Percentiles rank a stretch among this genome's conserved stretches.
Evolutionary conservation across 23 tunicate species (phyloP).

Genomic region (Styela clava): DNA sequence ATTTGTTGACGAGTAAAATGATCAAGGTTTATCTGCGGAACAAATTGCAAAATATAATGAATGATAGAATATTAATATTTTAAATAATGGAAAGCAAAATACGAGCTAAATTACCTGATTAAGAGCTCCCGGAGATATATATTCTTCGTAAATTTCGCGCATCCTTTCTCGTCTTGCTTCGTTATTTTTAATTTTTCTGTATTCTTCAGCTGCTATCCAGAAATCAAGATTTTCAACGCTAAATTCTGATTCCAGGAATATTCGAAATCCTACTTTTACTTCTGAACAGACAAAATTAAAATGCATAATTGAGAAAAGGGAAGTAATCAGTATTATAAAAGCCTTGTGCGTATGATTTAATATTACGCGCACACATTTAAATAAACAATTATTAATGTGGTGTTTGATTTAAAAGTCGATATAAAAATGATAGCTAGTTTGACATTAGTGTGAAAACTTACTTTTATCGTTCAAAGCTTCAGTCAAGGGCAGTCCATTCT

Average conservation of each 20-base stretch:
- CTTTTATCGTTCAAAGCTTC: conserved; percentile 25
- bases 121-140: conserved; percentile 36
- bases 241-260: conserved; percentile 73
- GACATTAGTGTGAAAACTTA: no score
- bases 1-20: conserved; percentile 49
- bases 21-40: conserved; percentile 61
- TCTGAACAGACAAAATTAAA: conserved; percentile 32
- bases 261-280: conserved; percentile 40
- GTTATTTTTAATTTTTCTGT: conserved; percentile 40
- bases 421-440: no score
- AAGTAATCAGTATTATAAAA: no score
- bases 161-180: conserved; percentile 33
- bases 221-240: conserved; percentile 75
- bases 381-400: no score
- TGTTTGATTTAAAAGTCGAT: no score
- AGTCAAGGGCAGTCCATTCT: background rate
- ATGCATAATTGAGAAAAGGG: no score
- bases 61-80: background rate
- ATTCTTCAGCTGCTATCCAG: conserved; percentile 67
- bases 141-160: conserved; percentile 40
- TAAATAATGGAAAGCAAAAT: background rate
- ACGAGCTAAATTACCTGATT: conserved; percentile 35
- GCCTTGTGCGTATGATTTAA: no score
- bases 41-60: conserved; percentile 1
- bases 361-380: no score